Evolutionary conservation across 2,888 invertebrate species (phyloP).

Genomic region (Parelbella ahira): DNA sequence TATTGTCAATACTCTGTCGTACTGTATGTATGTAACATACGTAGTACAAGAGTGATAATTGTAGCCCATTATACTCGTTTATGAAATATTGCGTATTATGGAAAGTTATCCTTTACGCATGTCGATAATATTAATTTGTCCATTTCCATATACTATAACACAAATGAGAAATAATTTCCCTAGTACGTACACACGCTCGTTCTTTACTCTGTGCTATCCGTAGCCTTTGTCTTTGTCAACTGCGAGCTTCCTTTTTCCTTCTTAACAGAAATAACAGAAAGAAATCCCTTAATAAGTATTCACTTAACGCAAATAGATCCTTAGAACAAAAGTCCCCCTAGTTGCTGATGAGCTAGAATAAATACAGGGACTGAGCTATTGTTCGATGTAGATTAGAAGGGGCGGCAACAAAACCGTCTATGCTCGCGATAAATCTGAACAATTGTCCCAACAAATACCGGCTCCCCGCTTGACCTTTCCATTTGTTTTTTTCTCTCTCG

Average conservation of each 20-base stretch:
- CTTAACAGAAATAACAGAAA: constrained; percentile 1
- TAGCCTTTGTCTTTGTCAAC: constrained; percentile 6
- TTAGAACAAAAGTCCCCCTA: constrained; percentile 21
- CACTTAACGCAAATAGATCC: constrained; percentile 19
- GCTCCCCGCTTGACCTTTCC: constrained; percentile 33
- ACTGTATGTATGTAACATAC: too few relatives aligned
- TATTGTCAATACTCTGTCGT: too few relatives aligned
- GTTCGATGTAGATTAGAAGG: constrained; percentile 33
- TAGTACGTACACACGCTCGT: neutral
- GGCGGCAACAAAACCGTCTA: constrained; percentile 32
- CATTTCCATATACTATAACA: too few relatives aligned
- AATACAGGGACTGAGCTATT: constrained; percentile 28
- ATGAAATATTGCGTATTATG: too few relatives aligned
- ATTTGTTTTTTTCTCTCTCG: constrained; percentile 29
- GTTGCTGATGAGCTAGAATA: constrained; percentile 23
- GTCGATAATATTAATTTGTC: too few relatives aligned
- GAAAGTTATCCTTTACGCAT: too few relatives aligned
- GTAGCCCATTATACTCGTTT: too few relatives aligned
- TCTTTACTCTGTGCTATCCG: neutral
- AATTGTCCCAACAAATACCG: constrained; percentile 36
- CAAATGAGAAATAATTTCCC: neutral
- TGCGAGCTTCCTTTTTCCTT: neutral
- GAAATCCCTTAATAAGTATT: constrained; percentile 16
- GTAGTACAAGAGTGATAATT: too few relatives aligned
- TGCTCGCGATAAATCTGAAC: constrained; percentile 34